Evolutionary conservation across 2,113 vertebrate genomes (phyloP).

Genomic region (Python bivittatus): DNA sequence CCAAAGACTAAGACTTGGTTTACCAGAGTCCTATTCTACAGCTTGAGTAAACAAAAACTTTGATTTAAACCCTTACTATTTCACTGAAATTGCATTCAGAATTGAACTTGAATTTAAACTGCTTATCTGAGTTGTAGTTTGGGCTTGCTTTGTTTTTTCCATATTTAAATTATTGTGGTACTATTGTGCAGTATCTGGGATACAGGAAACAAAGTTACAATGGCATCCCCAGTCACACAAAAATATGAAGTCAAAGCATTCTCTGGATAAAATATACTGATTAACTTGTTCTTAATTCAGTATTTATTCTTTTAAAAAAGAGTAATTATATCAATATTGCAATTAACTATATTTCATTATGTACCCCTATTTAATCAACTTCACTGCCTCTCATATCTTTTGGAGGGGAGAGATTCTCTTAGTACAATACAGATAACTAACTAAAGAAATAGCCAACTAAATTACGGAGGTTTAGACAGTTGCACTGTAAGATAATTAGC

Average conservation of each 20-base stretch:
- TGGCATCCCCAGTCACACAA: neutral
- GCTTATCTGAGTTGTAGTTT: neutral
- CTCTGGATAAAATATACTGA: neutral
- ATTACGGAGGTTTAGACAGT: neutral
- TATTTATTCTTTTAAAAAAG: neutral
- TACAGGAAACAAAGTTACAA: neutral
- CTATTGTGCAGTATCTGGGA: neutral
- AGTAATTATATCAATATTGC: neutral
- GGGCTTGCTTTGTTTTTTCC: neutral
- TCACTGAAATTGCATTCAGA: neutral
- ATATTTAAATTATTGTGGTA: neutral
- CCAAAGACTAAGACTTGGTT: neutral
- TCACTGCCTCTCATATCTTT: neutral
- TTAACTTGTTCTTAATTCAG: neutral
- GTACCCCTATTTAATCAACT: neutral
- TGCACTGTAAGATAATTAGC: conserved; percentile 5
- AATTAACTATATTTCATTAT: neutral
- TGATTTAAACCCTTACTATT: neutral
- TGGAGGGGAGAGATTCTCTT: neutral
- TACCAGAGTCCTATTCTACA: neutral
- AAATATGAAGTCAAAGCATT: neutral
- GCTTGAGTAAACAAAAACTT: neutral
- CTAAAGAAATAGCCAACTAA: neutral
- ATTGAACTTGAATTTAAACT: neutral
- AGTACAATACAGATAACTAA: neutral